These are phyloP conservation scores for Psilopsiagon aymara DNA, from an alignment of 2,113 vertebrate species.

Conservation along the genomic window DNA sequence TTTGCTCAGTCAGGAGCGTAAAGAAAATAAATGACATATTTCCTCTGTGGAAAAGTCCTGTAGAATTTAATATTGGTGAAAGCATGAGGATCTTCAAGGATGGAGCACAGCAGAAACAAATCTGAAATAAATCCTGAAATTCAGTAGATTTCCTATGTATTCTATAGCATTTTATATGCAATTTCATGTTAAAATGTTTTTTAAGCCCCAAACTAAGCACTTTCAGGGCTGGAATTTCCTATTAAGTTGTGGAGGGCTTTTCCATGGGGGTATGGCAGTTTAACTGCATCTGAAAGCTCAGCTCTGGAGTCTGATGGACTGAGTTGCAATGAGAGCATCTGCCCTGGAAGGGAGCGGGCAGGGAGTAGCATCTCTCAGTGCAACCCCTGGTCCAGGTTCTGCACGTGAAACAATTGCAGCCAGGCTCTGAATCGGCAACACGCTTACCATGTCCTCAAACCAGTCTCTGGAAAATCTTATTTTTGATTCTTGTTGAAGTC, in stretches of 20 bases:
- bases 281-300: not conserved
- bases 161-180: not conserved
- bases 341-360: not conserved
- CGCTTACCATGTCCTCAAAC: not conserved
- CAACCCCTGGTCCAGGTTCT: not conserved
- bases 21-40: constrained; percentile 42
- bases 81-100: not conserved
- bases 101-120: not conserved
- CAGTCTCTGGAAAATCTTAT: not conserved
- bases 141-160: not conserved
- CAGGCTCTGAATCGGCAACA: not conserved
- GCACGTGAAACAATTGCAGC: not conserved
- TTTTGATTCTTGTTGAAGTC: not conserved
- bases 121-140: not conserved
- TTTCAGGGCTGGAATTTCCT: not conserved
- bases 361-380: not conserved
- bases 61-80: not conserved
- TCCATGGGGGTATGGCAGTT: not conserved
- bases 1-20: constrained; percentile 16
- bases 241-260: not conserved
- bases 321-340: not conserved
- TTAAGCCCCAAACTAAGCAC: not conserved
- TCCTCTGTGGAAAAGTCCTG: constrained; percentile 11
- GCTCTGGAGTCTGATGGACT: fast-evolving
- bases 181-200: not conserved